Percentiles rank a stretch among this genome's conserved stretches.
These are phyloP conservation scores for Amblyjoppa proteus DNA, from an alignment of 2,888 invertebrate genomes.

Conservation along the genomic window DNA sequence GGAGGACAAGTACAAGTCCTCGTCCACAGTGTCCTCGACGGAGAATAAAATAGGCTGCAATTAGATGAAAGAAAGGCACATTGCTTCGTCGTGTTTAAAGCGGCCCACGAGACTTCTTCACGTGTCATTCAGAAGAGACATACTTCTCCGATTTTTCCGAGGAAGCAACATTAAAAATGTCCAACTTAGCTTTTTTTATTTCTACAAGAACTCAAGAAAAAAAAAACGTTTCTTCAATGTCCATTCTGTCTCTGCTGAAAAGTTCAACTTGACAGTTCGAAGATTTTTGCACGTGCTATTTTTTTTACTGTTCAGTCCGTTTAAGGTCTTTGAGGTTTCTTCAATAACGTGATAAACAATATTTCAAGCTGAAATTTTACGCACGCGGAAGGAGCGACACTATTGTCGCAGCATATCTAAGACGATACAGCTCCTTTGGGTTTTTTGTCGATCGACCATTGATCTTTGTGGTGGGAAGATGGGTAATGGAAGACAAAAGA, in stretches of 20 bases:
- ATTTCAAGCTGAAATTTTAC: neutral
- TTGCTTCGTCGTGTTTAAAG: neutral
- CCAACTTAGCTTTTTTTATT: neutral
- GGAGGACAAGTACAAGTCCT: conserved; percentile 1
- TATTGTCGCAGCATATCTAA: neutral
- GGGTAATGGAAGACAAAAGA: neutral
- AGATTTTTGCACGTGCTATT: too few species aligned
- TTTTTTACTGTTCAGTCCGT: neutral
- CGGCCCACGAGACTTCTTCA: neutral
- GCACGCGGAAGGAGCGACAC: neutral
- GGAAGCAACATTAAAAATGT: neutral
- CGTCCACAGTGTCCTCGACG: conserved; percentile 1
- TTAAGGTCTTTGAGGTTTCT: neutral
- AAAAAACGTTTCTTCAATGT: neutral
- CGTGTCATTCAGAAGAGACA: neutral
- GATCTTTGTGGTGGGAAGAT: neutral
- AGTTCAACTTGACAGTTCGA: too few species aligned
- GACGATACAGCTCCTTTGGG: neutral
- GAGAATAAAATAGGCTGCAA: neutral
- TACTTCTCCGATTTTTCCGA: neutral
- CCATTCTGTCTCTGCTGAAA: too few species aligned
- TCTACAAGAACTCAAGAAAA: neutral
- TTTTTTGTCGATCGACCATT: neutral
- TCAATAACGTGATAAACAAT: neutral
- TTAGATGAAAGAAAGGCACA: neutral